Percentiles rank a stretch among this genome's conserved stretches.
These are phyloP conservation scores for Lasioglossum figueresi DNA, from an alignment of 2,888 invertebrate species.

Conservation along the genomic window DNA sequence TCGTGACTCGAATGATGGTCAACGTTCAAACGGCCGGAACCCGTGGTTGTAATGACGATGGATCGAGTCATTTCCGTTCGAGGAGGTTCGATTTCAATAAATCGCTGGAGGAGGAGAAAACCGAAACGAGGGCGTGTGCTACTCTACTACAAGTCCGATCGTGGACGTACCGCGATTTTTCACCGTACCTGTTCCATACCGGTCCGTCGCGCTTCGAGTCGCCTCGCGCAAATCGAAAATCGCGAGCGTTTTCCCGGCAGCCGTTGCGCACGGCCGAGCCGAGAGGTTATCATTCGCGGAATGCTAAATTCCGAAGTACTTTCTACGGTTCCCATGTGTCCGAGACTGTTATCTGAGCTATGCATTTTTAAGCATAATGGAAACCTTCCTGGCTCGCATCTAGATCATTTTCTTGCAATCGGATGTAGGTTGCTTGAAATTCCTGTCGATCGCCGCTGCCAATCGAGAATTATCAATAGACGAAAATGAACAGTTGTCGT, in stretches of 20 bases:
- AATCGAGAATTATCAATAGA: neutral
- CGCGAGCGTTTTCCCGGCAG: neutral
- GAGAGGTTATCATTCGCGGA: neutral
- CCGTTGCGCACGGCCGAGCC: neutral
- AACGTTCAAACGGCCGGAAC: constrained; percentile 20
- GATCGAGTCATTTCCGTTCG: constrained; percentile 16
- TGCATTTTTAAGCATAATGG: neutral
- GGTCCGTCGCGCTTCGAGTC: neutral
- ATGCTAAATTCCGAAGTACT: constrained; percentile 8
- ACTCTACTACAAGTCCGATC: constrained; percentile 25
- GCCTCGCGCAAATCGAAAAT: neutral
- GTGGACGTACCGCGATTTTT: constrained; percentile 4
- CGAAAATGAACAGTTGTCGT: no score
- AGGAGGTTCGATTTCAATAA: constrained; percentile 61
- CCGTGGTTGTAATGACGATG: constrained; percentile 5
- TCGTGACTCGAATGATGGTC: constrained; percentile 64
- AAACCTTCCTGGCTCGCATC: neutral
- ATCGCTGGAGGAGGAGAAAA: constrained; percentile 36
- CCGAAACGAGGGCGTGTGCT: constrained; percentile 44
- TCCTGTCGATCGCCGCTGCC: neutral
- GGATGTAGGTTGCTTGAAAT: neutral
- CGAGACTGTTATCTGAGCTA: constrained; percentile 2
- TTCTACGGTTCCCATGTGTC: neutral
- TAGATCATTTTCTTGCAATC: neutral
- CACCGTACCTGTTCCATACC: neutral